Conservation (phyloP, 2,113 vertebrate species). For the Regulus satrapa region DNA sequence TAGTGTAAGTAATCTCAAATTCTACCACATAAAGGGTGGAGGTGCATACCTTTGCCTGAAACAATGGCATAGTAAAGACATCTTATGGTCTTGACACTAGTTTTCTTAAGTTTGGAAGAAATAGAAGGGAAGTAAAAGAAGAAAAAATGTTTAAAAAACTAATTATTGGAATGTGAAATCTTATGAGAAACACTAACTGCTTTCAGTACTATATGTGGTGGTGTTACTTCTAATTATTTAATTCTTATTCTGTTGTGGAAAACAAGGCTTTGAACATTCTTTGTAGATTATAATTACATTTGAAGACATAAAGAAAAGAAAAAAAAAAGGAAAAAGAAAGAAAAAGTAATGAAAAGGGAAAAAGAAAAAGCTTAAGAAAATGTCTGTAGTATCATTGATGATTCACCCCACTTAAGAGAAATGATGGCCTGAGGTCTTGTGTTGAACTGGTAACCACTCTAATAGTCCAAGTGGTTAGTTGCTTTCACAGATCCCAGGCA, state of each 20-base stretch:
- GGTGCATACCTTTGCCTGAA: background rate
- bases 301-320: rapidly evolving
- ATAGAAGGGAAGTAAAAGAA: background rate
- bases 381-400: rapidly evolving
- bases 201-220: background rate
- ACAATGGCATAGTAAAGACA: background rate
- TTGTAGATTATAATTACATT: background rate
- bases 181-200: background rate
- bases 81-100: background rate
- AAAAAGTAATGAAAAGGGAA: rapidly evolving
- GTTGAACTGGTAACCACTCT: background rate
- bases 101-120: background rate
- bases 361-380: background rate
- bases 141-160: background rate
- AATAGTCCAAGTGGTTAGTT: background rate
- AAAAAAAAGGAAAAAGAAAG: rapidly evolving
- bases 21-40: background rate
- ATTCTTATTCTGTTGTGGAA: background rate
- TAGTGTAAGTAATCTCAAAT: background rate
- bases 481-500: background rate
- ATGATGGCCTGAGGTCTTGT: background rate
- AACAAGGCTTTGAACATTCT: background rate
- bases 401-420: background rate
- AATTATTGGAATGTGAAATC: background rate
- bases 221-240: background rate